A percentile compares a stretch with the other conserved stretches of the same genome.
These are phyloP conservation scores for Choloepus didactylus DNA, from an alignment of 2,797 vertebrate genomes.

Conservation along the genomic window DNA sequence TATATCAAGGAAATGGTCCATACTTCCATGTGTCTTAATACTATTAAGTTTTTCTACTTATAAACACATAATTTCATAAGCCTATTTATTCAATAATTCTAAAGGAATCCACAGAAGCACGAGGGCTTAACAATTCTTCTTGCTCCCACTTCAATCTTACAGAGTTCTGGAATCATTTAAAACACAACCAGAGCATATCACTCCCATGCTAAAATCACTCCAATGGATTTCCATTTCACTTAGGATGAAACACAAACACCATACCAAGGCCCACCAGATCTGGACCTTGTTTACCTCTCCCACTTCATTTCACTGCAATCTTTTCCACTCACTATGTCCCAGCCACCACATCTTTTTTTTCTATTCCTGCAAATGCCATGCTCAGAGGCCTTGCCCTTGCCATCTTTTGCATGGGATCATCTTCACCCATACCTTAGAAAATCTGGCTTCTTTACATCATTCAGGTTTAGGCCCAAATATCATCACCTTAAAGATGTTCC, in stretches of 20 bases:
- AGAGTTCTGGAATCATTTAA: neutral
- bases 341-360: neutral
- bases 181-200: neutral
- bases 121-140: neutral
- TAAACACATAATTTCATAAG: neutral
- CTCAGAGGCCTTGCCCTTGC: neutral
- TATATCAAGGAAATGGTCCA: neutral
- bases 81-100: conserved; percentile 7
- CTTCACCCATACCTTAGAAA: neutral
- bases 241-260: neutral
- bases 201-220: neutral
- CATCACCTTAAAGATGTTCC: no score
- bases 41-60: neutral
- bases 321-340: neutral
- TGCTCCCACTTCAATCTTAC: neutral
- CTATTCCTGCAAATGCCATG: neutral
- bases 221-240: neutral
- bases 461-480: no score
- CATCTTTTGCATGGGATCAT: neutral
- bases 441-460: neutral
- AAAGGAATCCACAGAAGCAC: neutral
- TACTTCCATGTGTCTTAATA: neutral
- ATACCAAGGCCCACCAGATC: neutral
- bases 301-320: neutral
- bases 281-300: neutral